Evolutionary conservation across 2,888 invertebrate species (phyloP).

Genomic region (Cremastobaeus sp.): DNA sequence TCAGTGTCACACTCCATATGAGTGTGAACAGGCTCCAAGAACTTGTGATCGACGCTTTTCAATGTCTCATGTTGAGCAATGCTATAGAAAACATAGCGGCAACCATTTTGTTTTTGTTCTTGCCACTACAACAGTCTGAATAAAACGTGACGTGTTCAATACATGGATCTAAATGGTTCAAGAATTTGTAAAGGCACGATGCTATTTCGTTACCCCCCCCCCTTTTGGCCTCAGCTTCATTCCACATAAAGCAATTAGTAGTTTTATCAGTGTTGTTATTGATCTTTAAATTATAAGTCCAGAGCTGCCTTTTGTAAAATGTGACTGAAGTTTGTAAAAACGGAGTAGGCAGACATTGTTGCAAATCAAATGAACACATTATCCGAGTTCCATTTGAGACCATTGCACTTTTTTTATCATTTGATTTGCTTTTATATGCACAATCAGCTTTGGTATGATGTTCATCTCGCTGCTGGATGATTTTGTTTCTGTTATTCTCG

Average conservation of each 20-base stretch:
- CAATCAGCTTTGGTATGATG: slow-evolving; percentile 26
- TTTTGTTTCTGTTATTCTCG: not conserved
- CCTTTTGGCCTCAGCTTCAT: not conserved
- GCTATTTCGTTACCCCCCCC: not conserved
- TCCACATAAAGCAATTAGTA: not conserved
- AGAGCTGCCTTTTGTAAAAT: slow-evolving; percentile 68
- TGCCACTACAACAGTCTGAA: slow-evolving; percentile 56
- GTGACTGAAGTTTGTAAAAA: slow-evolving; percentile 62
- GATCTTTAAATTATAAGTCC: slow-evolving; percentile 67
- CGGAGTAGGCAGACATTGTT: too few relatives aligned
- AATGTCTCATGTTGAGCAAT: slow-evolving; percentile 21
- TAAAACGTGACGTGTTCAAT: slow-evolving; percentile 39
- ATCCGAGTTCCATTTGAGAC: slow-evolving; percentile 9
- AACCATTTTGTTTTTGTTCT: not conserved
- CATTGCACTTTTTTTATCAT: slow-evolving; percentile 24
- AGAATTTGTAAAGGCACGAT: not conserved
- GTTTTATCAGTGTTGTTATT: slow-evolving; percentile 48
- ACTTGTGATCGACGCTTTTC: slow-evolving; percentile 28
- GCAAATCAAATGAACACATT: slow-evolving; percentile 37
- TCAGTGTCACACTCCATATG: slow-evolving; percentile 27
- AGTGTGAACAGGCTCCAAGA: slow-evolving; percentile 25
- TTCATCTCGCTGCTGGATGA: not conserved
- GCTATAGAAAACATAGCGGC: slow-evolving; percentile 41
- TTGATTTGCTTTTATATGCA: slow-evolving; percentile 27
- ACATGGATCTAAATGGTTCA: slow-evolving; percentile 19